phyloP scores from a whole-genome alignment of 2,113 vertebrate species.

The Notiomystis cincta region DNA sequence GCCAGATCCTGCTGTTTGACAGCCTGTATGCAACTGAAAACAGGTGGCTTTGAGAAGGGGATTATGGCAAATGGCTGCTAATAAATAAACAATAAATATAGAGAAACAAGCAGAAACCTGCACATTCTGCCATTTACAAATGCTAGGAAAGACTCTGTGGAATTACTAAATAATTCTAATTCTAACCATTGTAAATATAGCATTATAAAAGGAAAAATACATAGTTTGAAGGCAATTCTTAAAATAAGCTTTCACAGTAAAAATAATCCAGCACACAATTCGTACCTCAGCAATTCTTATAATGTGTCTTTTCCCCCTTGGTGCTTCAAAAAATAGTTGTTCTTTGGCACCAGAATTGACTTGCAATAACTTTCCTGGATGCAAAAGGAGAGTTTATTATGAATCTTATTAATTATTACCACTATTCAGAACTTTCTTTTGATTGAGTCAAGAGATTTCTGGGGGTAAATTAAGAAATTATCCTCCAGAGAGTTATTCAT shows the following conservation, averaged over 20 bases:
- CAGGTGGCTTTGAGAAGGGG: neutral
- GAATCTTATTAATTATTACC: neutral
- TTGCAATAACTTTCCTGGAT: conserved; percentile 91
- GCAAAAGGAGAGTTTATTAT: conserved; percentile 11
- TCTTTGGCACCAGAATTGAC: conserved; percentile 97
- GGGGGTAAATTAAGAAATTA: neutral
- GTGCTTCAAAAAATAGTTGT: conserved; percentile 96
- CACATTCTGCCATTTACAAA: neutral
- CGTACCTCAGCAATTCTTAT: conserved; percentile 83
- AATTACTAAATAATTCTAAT: neutral
- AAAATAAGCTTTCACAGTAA: neutral
- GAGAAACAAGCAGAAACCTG: neutral
- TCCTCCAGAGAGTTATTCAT: neutral
- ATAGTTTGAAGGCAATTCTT: neutral
- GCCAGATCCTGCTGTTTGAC: neutral
- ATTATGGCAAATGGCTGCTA: neutral
- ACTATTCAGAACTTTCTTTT: neutral
- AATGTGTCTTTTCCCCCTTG: conserved; percentile 86
- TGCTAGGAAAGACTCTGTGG: neutral
- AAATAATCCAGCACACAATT: neutral
- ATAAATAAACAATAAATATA: neutral
- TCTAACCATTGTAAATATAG: neutral
- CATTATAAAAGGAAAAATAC: neutral
- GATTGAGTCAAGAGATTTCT: conserved; percentile 1
- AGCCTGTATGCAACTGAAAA: neutral